Base-by-base conservation (phyloP, 2,888 invertebrate species). In the Netelia fuscicornis region DNA sequence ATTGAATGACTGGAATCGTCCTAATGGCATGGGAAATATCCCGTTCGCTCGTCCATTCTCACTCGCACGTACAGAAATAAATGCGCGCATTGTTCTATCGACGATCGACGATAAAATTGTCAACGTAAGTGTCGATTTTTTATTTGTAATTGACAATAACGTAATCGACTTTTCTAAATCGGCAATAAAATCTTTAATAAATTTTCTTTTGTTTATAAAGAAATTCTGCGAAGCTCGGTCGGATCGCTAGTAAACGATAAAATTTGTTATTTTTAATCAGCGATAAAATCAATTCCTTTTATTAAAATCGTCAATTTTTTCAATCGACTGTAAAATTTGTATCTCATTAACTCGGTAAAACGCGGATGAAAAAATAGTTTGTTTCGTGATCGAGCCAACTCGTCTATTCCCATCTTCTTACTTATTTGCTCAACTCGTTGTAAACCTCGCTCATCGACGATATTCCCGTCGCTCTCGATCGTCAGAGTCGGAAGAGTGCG, bases 1-100 rank as follows among this genome's bases (percentile, higher is more conserved):
- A 65, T 71, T 37, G 70, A 13, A 70, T 25, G 56, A 58, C 48
- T 76, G 72, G 13, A 67, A 72, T 67, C 71, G 52, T 48, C 37
- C 48, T 48, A 44, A 72, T 42, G 54, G 60, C 48, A 58, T 72
- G 77, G 37, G 60, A 60, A 78, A 78, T 78, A 48, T 80, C 65
- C 42, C 0, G 52, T 30, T 20, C 37, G 11, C 48, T n/a, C 2
- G 58, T 60, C 30, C 44, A 10, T 56, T 62, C 30, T 74, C 54
- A 25, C 30, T 62, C 30, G 68, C 44, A 20, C 30, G 23, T 74
- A 62, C 52, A 3, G 10, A 42, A 2, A 65, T 20, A 23, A 3
- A 42, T 65, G 17, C 62, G 17, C 62, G 37, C 62, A 2, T 23
- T 25, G 25, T 67, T 37, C 9, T 37, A 42, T 65, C 44, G 2